Conservation (phyloP, 2,797 vertebrate genomes). For the Gallirallus australis region DNA sequence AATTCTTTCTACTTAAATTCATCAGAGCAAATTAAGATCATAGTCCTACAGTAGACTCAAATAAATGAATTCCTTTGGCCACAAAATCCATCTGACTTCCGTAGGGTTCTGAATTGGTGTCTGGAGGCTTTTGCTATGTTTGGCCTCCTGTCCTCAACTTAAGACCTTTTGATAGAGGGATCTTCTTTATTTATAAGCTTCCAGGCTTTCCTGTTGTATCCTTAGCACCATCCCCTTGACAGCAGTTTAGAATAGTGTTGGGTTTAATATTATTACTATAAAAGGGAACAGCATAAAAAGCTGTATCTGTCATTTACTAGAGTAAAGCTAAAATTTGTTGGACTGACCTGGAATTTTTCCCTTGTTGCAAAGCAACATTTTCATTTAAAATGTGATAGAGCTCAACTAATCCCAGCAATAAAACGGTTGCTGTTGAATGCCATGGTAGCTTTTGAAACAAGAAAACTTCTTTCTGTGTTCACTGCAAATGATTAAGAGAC, state of each 20-base stretch:
- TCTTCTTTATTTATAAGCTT: not conserved
- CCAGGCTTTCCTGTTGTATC: not conserved
- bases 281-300: conserved; percentile 50
- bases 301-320: conserved; percentile 17
- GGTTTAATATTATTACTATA: conserved; percentile 31
- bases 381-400: conserved; percentile 48
- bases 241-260: not conserved
- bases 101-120: not conserved
- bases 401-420: conserved; percentile 68
- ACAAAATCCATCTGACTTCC: not conserved
- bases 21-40: not conserved
- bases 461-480: conserved; percentile 63
- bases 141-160: not conserved
- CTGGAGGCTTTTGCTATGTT: not conserved
- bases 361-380: conserved; percentile 10
- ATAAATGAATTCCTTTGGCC: not conserved
- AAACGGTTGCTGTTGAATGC: conserved; percentile 62
- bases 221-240: conserved; percentile 24
- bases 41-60: not conserved
- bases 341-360: conserved; percentile 23
- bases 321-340: conserved; percentile 50
- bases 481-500: conserved; percentile 64
- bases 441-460: conserved; percentile 60
- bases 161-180: not conserved
- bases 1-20: not conserved